Evolutionary conservation across 2,113 vertebrate genomes (phyloP), one percentile per base, ranked within the genome.

Genomic region (Colius striatus): DNA sequence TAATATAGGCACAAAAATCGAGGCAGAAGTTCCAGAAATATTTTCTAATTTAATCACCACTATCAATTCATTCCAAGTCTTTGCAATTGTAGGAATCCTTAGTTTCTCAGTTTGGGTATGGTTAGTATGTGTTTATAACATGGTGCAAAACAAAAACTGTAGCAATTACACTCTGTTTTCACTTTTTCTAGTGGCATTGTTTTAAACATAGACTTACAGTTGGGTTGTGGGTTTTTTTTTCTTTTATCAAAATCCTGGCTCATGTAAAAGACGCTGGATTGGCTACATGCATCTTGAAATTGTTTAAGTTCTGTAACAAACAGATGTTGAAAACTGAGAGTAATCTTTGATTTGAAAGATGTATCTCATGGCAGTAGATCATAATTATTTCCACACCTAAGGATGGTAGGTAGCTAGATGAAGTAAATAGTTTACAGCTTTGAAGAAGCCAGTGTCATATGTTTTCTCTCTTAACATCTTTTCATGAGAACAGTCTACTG

Each of bases 171-270:
- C 10, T 23, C 5, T 41, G 16, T 20, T 36, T 62, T 78, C 3
- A 34, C 32, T 51, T 80, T n/a, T 80, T 75, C 27, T 53, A 32
- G 4, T 23, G 30, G 17, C 41, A 8, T 45, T 45, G n/a, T 32
- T 74, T 88, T 54, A 50, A 45, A 23, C 36, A 63, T 16, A 11
- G 58, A 21, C 11, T 38, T 47, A 10, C 41, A 55, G 14, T 43
- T 16, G 5, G 30, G 38, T 41, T 41, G 38, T 41, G 38, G 18
- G 0, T 0, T 10, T 48, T 78, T 50, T 34, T 2, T 2, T 41
- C 38, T 81, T 34, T 70, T 34, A 27, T 41, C 2, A 1, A 45
- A 50, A 14, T 41, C 6, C 25, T 81, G 63, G 6, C 23, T 65
- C 45, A 6, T 3, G 2, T 10, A 9, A 29, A 17, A 65, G 57